Percentiles rank a stretch among this genome's conserved stretches.
Evolutionary conservation across 2,888 invertebrate genomes (phyloP).

Genomic region (Nephrocerus scutellatus): DNA sequence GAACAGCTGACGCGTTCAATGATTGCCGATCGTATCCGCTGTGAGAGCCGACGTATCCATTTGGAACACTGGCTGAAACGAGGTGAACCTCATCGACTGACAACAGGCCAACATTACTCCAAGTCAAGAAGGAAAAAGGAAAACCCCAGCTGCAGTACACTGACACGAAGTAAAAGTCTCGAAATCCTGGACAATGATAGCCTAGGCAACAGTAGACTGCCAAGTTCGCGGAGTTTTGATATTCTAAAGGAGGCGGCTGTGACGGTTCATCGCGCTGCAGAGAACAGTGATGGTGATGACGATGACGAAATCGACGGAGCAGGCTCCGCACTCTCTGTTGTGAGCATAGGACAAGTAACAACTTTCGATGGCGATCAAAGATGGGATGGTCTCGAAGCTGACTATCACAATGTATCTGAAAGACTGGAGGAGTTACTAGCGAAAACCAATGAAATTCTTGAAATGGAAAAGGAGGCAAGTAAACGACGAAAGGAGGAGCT

Average conservation of each 20-base stretch:
- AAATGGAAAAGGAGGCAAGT: slow-evolving; percentile 35
- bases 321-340: slow-evolving; percentile 4
- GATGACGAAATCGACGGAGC: slow-evolving; percentile 23
- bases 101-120: slow-evolving; percentile 49
- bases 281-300: slow-evolving; percentile 20
- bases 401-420: slow-evolving; percentile 37
- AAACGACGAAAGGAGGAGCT: slow-evolving; percentile 20
- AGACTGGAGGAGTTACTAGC: slow-evolving; percentile 37
- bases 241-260: slow-evolving; percentile 33
- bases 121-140: slow-evolving; percentile 49
- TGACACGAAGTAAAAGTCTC: slow-evolving; percentile 64
- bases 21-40: slow-evolving; percentile 40
- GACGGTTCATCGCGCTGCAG: slow-evolving; percentile 28
- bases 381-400: slow-evolving; percentile 31
- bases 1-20: slow-evolving; percentile 56
- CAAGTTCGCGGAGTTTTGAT: slow-evolving; percentile 52
- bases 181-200: slow-evolving; percentile 54
- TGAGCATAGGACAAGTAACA: slow-evolving; percentile 14
- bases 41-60: slow-evolving; percentile 56
- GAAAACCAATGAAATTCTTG: slow-evolving; percentile 42
- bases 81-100: slow-evolving; percentile 56
- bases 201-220: slow-evolving; percentile 29
- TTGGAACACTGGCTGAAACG: slow-evolving; percentile 65
- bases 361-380: slow-evolving; percentile 5
- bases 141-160: slow-evolving; percentile 50